phyloP scores from a whole-genome alignment of 2,113 vertebrate genomes.

The Muntiacus reevesi region DNA sequence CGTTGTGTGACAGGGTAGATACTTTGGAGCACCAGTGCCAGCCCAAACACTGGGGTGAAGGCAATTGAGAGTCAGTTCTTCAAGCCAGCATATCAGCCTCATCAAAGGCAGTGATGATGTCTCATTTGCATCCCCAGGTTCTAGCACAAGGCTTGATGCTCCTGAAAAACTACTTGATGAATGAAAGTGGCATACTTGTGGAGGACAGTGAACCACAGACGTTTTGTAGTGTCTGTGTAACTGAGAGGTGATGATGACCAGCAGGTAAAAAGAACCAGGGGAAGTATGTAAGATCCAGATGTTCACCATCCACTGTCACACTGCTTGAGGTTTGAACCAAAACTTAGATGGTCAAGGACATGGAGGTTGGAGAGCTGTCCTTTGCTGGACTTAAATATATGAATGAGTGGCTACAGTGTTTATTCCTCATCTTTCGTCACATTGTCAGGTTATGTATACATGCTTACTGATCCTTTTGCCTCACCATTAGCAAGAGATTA shows the following conservation, averaged over 20 bases:
- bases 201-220: not conserved
- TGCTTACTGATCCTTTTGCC: not conserved
- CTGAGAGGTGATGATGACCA: not conserved
- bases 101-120: not conserved
- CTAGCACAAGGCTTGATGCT: not conserved
- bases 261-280: not conserved
- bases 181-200: not conserved
- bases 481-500: not conserved
- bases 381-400: not conserved
- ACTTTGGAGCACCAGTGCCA: not conserved
- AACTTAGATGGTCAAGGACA: not conserved
- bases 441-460: not conserved
- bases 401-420: not conserved
- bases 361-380: not conserved
- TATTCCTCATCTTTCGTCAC: not conserved
- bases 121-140: not conserved
- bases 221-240: not conserved
- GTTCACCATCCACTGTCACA: not conserved
- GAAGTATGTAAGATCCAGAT: not conserved
- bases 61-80: not conserved
- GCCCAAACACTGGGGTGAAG: not conserved
- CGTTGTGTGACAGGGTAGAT: not conserved
- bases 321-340: not conserved
- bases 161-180: not conserved
- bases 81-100: not conserved